Percentiles rank a stretch among this genome's conserved stretches.
These are phyloP conservation scores for Trichopoda pennipes DNA, from an alignment of 2,888 invertebrate genomes.

Conservation along the genomic window DNA sequence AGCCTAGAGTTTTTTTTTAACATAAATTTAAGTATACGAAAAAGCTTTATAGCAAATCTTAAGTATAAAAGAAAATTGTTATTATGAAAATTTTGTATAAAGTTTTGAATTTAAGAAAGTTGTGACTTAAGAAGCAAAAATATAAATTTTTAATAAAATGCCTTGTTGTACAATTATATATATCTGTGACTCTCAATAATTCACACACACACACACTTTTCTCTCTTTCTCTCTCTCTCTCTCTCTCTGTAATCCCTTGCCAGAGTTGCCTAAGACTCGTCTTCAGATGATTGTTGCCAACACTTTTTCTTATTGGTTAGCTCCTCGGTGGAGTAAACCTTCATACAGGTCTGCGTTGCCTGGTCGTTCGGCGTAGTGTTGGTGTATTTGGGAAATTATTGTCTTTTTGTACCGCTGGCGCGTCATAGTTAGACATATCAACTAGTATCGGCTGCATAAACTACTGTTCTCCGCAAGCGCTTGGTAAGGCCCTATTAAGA, in stretches of 20 bases:
- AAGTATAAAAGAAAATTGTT: too few species aligned
- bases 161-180: too few species aligned
- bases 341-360: constrained; percentile 20
- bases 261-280: background rate
- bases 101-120: too few species aligned
- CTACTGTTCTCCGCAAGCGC: background rate
- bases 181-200: too few species aligned
- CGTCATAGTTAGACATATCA: background rate
- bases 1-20: too few species aligned
- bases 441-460: background rate
- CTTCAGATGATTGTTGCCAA: constrained; percentile 18
- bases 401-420: background rate
- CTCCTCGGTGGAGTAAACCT: constrained; percentile 37
- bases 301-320: constrained; percentile 46
- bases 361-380: constrained; percentile 19
- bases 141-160: too few species aligned
- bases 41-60: too few species aligned
- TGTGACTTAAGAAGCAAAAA: too few species aligned
- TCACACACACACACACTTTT: too few species aligned
- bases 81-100: too few species aligned
- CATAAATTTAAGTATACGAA: too few species aligned
- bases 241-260: background rate
- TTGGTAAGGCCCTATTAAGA: background rate
- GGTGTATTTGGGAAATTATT: constrained; percentile 2
- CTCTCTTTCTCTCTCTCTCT: too few species aligned